Percentiles rank a stretch among this genome's conserved stretches.
Conservation (phyloP, 2,888 invertebrate genomes). For the Agapostemon virescens region DNA sequence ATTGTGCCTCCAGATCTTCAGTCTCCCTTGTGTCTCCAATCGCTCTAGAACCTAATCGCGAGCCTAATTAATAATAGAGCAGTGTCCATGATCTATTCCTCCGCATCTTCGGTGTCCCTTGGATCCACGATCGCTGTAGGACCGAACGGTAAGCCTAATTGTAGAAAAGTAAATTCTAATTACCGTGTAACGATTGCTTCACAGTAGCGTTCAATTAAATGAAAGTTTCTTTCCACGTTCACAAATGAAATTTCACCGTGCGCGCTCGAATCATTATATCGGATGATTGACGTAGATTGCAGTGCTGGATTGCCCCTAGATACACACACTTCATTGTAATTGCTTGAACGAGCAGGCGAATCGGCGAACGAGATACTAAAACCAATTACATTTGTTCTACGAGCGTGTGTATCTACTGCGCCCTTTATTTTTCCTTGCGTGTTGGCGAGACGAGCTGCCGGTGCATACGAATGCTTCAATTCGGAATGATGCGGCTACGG, state of each 20-base stretch:
- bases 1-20: too few relatives aligned
- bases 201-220: neutral
- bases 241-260: neutral
- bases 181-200: too few relatives aligned
- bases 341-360: neutral
- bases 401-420: neutral
- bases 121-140: too few relatives aligned
- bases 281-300: neutral
- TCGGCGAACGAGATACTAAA: neutral
- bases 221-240: neutral
- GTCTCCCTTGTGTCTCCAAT: too few relatives aligned
- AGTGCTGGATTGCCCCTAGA: neutral
- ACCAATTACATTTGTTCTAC: conserved; percentile 11
- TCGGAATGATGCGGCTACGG: neutral
- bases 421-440: neutral
- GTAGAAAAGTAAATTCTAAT: too few relatives aligned
- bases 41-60: too few relatives aligned
- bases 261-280: neutral
- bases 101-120: too few relatives aligned
- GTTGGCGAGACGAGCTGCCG: neutral
- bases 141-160: too few relatives aligned
- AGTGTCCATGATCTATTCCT: too few relatives aligned
- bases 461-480: neutral
- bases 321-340: conserved; percentile 1
- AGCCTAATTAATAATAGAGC: too few relatives aligned